Evolutionary conservation across 2,888 invertebrate genomes (phyloP).

Genomic region (Muschampia plurimacula): DNA sequence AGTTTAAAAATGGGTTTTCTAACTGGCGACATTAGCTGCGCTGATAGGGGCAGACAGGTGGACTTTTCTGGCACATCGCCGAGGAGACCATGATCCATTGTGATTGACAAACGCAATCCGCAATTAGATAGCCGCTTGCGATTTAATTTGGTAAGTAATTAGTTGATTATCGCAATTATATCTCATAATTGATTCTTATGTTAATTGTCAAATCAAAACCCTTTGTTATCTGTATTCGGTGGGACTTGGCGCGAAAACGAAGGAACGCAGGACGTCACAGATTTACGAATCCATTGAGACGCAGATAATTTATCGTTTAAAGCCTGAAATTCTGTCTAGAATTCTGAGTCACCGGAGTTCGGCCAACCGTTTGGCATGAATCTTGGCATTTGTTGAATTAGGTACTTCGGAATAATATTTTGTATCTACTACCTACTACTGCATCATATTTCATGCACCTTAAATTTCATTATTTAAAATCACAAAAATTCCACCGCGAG

Average conservation of each 20-base stretch:
- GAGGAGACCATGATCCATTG: conserved; percentile 34
- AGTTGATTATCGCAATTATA: conserved; percentile 23
- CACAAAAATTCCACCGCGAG: no score
- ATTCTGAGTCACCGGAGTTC: conserved; percentile 3
- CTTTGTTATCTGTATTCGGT: conserved; percentile 7
- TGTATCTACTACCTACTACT: not conserved
- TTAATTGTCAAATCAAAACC: conserved; percentile 12
- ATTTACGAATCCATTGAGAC: not conserved
- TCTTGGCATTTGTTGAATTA: not conserved
- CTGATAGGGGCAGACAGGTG: conserved; percentile 49
- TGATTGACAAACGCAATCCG: conserved; percentile 39
- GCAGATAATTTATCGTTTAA: not conserved
- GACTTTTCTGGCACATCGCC: conserved; percentile 48
- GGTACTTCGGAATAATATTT: not conserved
- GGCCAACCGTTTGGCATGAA: not conserved
- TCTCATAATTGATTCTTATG: conserved; percentile 6
- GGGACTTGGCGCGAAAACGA: not conserved
- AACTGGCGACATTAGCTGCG: conserved; percentile 24
- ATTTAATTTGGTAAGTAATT: conserved; percentile 37
- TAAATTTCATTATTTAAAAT: no score
- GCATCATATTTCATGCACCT: not conserved
- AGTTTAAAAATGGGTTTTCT: conserved; percentile 18
- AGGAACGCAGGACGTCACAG: not conserved
- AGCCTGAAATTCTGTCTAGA: not conserved
- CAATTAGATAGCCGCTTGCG: conserved; percentile 34